These are phyloP conservation scores for Deilephila porcellus DNA, from an alignment of 2,888 invertebrate species.

Conservation along the genomic window DNA sequence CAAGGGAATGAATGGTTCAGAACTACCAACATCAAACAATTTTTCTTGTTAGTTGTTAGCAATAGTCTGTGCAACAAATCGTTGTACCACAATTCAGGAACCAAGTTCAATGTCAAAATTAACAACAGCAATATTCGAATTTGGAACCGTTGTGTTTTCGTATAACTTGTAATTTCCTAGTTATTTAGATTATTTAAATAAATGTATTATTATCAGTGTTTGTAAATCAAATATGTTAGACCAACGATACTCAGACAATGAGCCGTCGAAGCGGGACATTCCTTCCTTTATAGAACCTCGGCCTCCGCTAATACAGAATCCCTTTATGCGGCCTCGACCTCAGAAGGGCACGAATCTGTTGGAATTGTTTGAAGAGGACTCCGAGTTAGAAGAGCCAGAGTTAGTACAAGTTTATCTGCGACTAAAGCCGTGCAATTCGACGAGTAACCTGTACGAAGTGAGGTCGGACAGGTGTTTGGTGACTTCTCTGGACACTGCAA, in stretches of 20 bases:
- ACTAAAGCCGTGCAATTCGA: constrained; percentile 73
- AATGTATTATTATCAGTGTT: background rate
- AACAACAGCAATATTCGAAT: constrained; percentile 42
- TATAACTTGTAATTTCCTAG: background rate
- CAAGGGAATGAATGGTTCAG: background rate
- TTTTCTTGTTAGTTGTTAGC: no score
- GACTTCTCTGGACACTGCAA: constrained; percentile 71
- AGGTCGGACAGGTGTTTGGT: constrained; percentile 69
- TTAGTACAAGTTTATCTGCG: constrained; percentile 82
- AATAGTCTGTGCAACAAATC: no score
- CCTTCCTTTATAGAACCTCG: constrained; percentile 80
- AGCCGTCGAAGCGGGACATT: constrained; percentile 63
- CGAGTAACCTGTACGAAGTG: constrained; percentile 70
- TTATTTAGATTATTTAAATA: background rate
- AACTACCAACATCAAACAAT: background rate
- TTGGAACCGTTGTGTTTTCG: constrained; percentile 48
- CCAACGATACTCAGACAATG: constrained; percentile 64
- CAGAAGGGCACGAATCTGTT: constrained; percentile 73
- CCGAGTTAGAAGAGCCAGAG: constrained; percentile 69
- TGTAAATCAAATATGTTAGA: constrained; percentile 40
- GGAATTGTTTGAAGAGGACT: constrained; percentile 72
- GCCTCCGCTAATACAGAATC: constrained; percentile 75
- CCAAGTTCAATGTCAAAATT: background rate
- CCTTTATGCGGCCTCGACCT: constrained; percentile 76
- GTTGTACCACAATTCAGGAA: background rate